Base-by-base conservation (phyloP, 1,140 invertebrate genomes). In the Leptinotarsa defecta region DNA sequence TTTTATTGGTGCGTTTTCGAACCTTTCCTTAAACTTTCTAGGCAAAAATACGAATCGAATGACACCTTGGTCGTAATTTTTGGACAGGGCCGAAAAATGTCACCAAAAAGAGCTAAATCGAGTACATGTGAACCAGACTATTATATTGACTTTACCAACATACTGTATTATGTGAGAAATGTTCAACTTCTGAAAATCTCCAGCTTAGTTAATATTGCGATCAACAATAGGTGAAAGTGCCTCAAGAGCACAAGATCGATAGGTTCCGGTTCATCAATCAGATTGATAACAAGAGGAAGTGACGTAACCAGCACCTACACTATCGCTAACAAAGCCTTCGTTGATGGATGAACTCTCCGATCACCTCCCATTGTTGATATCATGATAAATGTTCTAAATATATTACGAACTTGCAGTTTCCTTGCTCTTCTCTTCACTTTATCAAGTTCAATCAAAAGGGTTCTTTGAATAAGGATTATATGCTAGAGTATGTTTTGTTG, bases 231-330 rank as follows among this genome's bases (percentile, higher is more conserved):
- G 27, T 20, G 3, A 65, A 20, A 24, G 65, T 68, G 64, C 68
- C 22, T 65, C 61, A 65, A 68, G 24, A 48, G 67, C 68, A 17
- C 61, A 69, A 78, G 80, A 81, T 81, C 79, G 80, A 81, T 80
- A 68, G 74, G 70, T 77, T 79, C 76, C 74, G 65, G 62, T 80
- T 77, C 80, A 81, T 81, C 80, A 81, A 81, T 81, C 80, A 81
- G 80, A 80, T 79, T 81, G 80, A 81, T 81, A 81, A 81, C 79
- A 81, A 81, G 74, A 77, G 79, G 80, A 81, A 81, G 80, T 81
- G 80, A 81, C 80, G 80, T 78, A 78, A 74, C 75, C 77, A 69
- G 74, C 76, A 80, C 80, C 79, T 80, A 73, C 71, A 74, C 73
- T 72, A 71, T 73, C 77, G 68, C 73, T 75, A 80, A 81, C 80